Conservation (phyloP, 2,113 vertebrate genomes). For the Pelodiscus sinensis region DNA sequence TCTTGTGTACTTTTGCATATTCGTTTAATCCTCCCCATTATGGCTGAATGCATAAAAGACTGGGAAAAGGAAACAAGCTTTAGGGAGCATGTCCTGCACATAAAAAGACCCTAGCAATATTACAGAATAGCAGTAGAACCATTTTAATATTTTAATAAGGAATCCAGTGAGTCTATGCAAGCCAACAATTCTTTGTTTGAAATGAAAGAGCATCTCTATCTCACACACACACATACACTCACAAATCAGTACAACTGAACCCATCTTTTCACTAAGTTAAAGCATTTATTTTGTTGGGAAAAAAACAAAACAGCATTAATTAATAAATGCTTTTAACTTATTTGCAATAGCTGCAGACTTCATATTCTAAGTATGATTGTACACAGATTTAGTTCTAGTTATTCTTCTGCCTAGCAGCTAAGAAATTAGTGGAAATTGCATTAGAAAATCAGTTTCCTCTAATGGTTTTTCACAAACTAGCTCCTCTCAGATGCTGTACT, state of each 20-base stretch:
- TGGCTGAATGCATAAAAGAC: not conserved
- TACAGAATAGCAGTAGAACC: constrained; percentile 10
- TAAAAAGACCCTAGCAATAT: not conserved
- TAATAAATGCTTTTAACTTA: constrained; percentile 42
- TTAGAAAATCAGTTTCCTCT: constrained; percentile 50
- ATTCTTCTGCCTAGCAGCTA: constrained; percentile 69
- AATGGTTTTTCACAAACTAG: constrained; percentile 17
- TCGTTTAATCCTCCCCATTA: not conserved
- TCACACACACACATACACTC: not conserved
- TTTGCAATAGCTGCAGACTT: constrained; percentile 56
- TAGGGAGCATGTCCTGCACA: not conserved
- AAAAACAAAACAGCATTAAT: constrained; percentile 63
- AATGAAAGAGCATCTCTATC: not conserved
- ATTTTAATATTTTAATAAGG: constrained; percentile 16
- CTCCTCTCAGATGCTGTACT: constrained; percentile 8
- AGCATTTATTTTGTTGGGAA: constrained; percentile 38
- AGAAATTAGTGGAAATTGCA: constrained; percentile 69
- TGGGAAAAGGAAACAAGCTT: not conserved
- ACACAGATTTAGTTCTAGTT: constrained; percentile 65
- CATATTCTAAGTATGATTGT: constrained; percentile 52
- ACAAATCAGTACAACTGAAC: not conserved
- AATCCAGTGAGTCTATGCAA: constrained; percentile 24
- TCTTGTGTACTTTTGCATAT: not conserved
- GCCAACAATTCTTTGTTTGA: not conserved
- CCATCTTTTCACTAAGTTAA: constrained; percentile 2